Base-by-base conservation (phyloP, 2,797 vertebrate species). In the Ctenochaetus hawaiiensis region DNA sequence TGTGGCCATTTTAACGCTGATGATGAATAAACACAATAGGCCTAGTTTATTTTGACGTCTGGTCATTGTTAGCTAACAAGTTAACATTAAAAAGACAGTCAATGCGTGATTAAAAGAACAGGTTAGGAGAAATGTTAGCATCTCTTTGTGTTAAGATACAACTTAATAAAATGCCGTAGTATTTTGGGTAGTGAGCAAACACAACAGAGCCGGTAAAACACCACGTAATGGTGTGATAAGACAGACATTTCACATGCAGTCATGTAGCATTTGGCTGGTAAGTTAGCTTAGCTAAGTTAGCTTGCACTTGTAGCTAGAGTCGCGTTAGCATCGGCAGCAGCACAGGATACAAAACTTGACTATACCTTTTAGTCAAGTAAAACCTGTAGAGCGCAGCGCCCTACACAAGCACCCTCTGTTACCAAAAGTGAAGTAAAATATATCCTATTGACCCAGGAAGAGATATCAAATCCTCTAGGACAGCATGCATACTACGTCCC, bases 361-460 rank as follows among this genome's bases (percentile, higher is more conserved):
- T 69, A 77, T 89, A 93, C 93, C 89, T 92, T 84, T 74, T 69
- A 78, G 63, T 57, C 2, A 75, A 37, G 43, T 14, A 72, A 90
- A 74, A 41, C 4, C 17, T 5, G 48, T 14, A 64, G 54, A 51
- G 67, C 67, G 2, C 13, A 52, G 9, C 11, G 49, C 74, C 22
- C 67, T 20, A 39, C 3, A 23, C 23, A 5, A 3, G 30, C 56
- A 12, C 8, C 37, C 0, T 14, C 0, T 5, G 8, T 14, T 37
- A 6, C 52, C 6, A 2, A 13, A n/a, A 18, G 12, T 4, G 8
- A 62, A 26, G 1, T 0, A 45, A 63, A n/a, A 5, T 0, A 41
- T 22, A 9, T 4, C 0, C 1, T 64, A 17, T 1, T 7, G 0
- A 34, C 6, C 56, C 8, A 16, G 20, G 20, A 59, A 52, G 0